phyloP scores from a whole-genome alignment of 2,113 vertebrate species.

The Pagrus major region DNA sequence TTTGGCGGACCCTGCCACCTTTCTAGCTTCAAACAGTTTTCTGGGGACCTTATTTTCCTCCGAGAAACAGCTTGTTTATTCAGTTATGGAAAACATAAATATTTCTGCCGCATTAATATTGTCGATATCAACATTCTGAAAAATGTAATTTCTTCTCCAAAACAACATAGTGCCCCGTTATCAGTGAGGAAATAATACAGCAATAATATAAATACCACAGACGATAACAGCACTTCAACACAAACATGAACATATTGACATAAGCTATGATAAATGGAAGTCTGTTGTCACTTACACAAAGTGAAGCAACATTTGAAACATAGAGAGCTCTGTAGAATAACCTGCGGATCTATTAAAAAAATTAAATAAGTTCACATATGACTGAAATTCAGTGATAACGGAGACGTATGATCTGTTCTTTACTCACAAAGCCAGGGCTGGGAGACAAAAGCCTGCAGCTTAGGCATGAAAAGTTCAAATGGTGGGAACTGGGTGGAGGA shows the following conservation, averaged over 20 bases:
- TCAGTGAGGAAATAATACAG: neutral
- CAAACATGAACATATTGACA: neutral
- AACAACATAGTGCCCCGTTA: no score
- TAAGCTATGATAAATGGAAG: no score
- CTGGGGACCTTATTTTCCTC: no score
- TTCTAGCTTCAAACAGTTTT: no score
- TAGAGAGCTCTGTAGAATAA: neutral
- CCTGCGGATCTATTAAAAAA: neutral
- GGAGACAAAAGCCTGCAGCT: slow-evolving; percentile 11
- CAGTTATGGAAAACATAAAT: no score
- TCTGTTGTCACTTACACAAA: neutral
- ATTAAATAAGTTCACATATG: neutral
- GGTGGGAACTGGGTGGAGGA: slow-evolving; percentile 12
- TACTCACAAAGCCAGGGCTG: neutral
- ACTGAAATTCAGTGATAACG: neutral
- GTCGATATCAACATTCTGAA: no score
- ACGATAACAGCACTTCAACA: neutral
- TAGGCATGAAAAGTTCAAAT: slow-evolving; percentile 22
- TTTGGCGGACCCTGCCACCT: no score
- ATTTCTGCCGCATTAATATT: no score
- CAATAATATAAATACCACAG: no score
- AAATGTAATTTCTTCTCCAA: no score
- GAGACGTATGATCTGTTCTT: neutral
- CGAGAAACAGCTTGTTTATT: no score
- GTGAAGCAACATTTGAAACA: no score